phyloP scores from a whole-genome alignment of 2,113 vertebrate species.

The Lates calcarifer region DNA sequence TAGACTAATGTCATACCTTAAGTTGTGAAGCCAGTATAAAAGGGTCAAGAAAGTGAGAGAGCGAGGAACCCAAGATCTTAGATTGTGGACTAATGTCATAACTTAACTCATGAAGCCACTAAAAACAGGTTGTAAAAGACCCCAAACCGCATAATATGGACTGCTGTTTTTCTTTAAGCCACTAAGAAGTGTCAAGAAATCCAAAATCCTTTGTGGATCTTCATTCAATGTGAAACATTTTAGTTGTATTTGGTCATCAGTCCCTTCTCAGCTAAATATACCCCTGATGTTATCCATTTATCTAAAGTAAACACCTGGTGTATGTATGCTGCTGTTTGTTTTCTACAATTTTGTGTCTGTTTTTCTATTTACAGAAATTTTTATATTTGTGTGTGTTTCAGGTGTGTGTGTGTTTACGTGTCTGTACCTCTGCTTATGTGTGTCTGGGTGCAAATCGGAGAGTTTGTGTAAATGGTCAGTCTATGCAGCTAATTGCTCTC shows the following conservation, averaged over 20 bases:
- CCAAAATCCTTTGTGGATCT: slow-evolving; percentile 21
- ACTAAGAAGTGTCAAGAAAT: slow-evolving; percentile 36
- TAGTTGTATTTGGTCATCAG: slow-evolving; percentile 40
- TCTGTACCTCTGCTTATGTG: not conserved
- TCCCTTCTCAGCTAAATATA: slow-evolving; percentile 20
- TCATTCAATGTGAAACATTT: slow-evolving; percentile 43
- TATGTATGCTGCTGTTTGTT: not conserved
- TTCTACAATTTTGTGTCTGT: not conserved
- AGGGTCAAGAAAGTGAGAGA: slow-evolving; percentile 67
- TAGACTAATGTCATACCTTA: slow-evolving; percentile 71
- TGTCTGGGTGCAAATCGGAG: slow-evolving; percentile 32
- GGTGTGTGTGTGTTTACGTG: slow-evolving; percentile 13
- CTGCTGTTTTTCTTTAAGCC: slow-evolving; percentile 17
- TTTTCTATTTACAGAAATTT: slow-evolving; percentile 24
- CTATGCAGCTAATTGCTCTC: slow-evolving; percentile 70
- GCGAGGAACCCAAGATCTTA: slow-evolving; percentile 54
- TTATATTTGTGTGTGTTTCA: slow-evolving; percentile 8
- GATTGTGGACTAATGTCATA: slow-evolving; percentile 63
- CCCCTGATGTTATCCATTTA: not conserved
- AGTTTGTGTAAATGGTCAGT: slow-evolving; percentile 66
- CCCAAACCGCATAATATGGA: slow-evolving; percentile 33
- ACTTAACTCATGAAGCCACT: slow-evolving; percentile 55
- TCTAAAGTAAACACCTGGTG: slow-evolving; percentile 14
- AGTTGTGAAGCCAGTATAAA: slow-evolving; percentile 69
- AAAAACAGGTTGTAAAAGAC: slow-evolving; percentile 46